Evolutionary conservation across 2,797 vertebrate species (phyloP).

Genomic region (Gastrophryne carolinensis): DNA sequence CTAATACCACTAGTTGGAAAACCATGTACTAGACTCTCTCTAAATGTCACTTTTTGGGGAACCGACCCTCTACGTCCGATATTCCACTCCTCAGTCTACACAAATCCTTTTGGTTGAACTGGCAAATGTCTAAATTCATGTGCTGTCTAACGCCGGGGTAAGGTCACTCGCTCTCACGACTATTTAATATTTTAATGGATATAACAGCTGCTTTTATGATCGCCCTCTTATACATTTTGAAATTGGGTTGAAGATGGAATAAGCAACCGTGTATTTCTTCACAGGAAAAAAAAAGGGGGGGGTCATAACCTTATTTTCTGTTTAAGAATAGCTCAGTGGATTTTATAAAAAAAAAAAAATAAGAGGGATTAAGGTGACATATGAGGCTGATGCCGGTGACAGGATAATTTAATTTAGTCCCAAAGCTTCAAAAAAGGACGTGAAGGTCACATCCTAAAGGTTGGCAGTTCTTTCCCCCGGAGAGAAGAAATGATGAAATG

Average conservation of each 20-base stretch:
- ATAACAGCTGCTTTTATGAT: too few relatives aligned
- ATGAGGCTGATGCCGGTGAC: constrained; percentile 43
- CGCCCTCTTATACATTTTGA: background rate
- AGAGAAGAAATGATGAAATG: constrained; percentile 57
- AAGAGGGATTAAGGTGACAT: constrained; percentile 43
- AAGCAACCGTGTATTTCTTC: background rate
- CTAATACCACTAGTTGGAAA: too few relatives aligned
- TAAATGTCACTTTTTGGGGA: too few relatives aligned
- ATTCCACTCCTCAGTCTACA: too few relatives aligned
- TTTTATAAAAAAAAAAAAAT: constrained; percentile 31
- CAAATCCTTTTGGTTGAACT: too few relatives aligned
- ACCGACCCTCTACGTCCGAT: too few relatives aligned
- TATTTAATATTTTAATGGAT: too few relatives aligned
- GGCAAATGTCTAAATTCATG: too few relatives aligned
- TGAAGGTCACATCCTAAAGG: constrained; percentile 61
- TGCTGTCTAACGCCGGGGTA: too few relatives aligned
- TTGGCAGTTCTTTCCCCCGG: constrained; percentile 53
- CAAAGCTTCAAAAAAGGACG: constrained; percentile 48
- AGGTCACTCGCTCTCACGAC: too few relatives aligned
- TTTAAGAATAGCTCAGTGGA: constrained; percentile 8
- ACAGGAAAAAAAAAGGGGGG: background rate
- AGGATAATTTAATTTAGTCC: constrained; percentile 49
- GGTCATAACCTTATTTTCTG: constrained; percentile 27
- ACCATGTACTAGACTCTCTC: too few relatives aligned
- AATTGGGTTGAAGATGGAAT: background rate